phyloP scores from a whole-genome alignment of 2,113 vertebrate species.

The Pluvianellus socialis region DNA sequence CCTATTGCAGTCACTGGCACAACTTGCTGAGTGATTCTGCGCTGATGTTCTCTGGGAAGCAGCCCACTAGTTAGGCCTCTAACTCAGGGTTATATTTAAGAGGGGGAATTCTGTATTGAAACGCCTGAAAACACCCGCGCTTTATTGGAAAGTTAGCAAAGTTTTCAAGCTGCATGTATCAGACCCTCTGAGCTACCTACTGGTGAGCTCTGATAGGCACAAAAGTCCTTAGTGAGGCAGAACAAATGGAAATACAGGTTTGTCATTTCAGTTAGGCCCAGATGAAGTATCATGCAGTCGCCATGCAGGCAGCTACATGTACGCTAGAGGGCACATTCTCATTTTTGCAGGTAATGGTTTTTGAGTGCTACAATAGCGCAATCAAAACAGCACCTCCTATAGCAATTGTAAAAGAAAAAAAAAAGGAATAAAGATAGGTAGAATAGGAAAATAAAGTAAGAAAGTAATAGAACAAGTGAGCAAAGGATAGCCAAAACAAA shows the following conservation, averaged over 20 bases:
- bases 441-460: neutral
- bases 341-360: neutral
- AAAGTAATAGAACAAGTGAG: neutral
- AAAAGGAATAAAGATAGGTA: neutral
- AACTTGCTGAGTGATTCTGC: neutral
- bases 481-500: neutral
- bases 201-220: neutral
- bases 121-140: neutral
- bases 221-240: neutral
- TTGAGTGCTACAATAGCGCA: neutral
- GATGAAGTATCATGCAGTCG: neutral
- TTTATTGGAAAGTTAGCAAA: neutral
- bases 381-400: neutral
- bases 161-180: neutral
- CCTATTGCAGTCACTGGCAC: neutral
- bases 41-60: neutral
- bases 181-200: neutral
- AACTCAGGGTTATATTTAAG: neutral
- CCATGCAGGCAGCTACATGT: neutral
- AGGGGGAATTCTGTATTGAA: neutral
- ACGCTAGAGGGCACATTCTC: neutral
- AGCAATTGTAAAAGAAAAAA: neutral
- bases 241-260: neutral
- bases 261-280: neutral
- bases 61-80: neutral